Evolutionary conservation across 2,888 invertebrate species (phyloP).

Genomic region (Tenthredo scrophulariae): DNA sequence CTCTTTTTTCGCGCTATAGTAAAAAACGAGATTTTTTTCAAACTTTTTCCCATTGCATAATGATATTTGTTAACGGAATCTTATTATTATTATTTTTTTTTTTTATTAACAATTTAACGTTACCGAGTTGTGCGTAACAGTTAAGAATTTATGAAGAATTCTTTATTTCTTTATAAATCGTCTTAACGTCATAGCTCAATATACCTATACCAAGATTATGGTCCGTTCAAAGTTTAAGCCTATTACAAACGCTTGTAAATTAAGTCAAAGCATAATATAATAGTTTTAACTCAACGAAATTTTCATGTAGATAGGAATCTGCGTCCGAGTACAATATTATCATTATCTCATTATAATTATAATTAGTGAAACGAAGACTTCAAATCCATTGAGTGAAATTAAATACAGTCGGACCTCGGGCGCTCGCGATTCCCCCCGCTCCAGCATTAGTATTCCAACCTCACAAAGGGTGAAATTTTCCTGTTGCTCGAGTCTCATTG

Average conservation of each 20-base stretch:
- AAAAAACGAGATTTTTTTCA: background rate
- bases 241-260: background rate
- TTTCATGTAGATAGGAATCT: background rate
- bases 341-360: background rate
- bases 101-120: background rate
- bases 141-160: background rate
- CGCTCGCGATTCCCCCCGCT: too few relatives aligned
- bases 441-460: too few relatives aligned
- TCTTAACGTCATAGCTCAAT: background rate
- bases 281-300: background rate
- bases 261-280: conserved; percentile 10
- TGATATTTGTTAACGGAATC: background rate
- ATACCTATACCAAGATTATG: background rate
- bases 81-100: background rate
- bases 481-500: too few relatives aligned
- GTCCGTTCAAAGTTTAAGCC: background rate
- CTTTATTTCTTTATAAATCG: background rate
- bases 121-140: background rate
- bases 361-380: background rate
- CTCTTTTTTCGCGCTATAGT: background rate
- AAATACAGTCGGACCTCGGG: background rate
- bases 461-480: too few relatives aligned
- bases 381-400: background rate
- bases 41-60: background rate
- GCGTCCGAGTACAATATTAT: background rate